Evolutionary conservation across 30 jellyfish, hydroid and myxozoan species (phyloP).

Genomic region (Clytia hemisphaerica): DNA sequence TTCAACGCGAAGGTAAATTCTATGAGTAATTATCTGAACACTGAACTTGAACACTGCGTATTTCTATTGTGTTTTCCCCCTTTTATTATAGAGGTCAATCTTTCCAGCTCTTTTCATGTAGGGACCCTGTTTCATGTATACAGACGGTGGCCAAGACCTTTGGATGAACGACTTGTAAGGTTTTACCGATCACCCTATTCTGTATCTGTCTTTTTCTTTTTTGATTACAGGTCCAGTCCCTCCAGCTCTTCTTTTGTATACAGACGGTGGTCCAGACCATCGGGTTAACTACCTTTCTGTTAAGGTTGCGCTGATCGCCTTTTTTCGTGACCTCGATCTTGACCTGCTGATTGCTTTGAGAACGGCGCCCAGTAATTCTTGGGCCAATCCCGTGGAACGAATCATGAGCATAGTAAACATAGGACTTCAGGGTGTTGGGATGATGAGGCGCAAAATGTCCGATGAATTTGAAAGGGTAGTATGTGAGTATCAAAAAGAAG

Average conservation of each 20-base stretch:
- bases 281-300: conserved; percentile 26
- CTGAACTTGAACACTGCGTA: too few species aligned
- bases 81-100: too few species aligned
- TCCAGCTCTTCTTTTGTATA: conserved; percentile 15
- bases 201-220: too few species aligned
- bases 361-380: conserved; percentile 34
- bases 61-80: too few species aligned
- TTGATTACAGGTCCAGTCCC: too few species aligned
- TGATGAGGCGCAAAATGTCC: conserved; percentile 14
- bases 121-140: too few species aligned
- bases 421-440: conserved; percentile 37
- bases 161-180: too few species aligned
- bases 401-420: conserved; percentile 29
- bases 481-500: too few species aligned
- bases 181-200: too few species aligned
- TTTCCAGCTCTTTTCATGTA: too few species aligned
- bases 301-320: conserved; percentile 17
- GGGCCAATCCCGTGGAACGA: conserved; percentile 39
- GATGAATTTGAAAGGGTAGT: neutral
- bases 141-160: too few species aligned
- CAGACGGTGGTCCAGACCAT: conserved; percentile 47
- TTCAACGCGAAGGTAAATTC: neutral
- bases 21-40: too few species aligned
- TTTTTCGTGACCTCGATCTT: conserved; percentile 3
- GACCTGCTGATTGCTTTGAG: conserved; percentile 27